Evolutionary conservation across 2,888 invertebrate genomes (phyloP).

Genomic region (Selenia dentaria): DNA sequence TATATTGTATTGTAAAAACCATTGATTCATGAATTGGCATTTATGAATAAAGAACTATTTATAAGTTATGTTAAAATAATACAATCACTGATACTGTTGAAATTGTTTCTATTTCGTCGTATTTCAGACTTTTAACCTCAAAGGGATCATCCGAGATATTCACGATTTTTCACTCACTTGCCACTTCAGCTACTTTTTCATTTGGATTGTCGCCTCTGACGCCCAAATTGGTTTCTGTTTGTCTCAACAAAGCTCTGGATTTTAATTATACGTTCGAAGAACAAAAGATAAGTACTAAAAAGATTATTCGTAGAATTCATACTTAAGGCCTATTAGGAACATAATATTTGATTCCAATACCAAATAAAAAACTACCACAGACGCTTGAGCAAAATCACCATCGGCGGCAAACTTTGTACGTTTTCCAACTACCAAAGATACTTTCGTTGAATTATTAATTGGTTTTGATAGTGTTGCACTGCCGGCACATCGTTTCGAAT

Average conservation of each 20-base stretch:
- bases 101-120: slow-evolving; percentile 10
- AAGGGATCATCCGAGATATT: slow-evolving; percentile 36
- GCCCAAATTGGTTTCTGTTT: slow-evolving; percentile 26
- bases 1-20: too few relatives aligned
- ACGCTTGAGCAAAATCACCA: slow-evolving; percentile 34
- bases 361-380: slow-evolving; percentile 33
- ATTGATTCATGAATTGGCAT: too few relatives aligned
- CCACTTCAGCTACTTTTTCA: slow-evolving; percentile 33
- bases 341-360: slow-evolving; percentile 21
- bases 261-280: slow-evolving; percentile 22
- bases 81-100: slow-evolving; percentile 6
- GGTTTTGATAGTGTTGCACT: slow-evolving; percentile 55
- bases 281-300: slow-evolving; percentile 6
- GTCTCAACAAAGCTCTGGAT: slow-evolving; percentile 19
- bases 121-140: slow-evolving; percentile 29
- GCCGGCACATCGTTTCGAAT: slow-evolving; percentile 61
- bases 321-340: slow-evolving; percentile 5
- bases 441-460: slow-evolving; percentile 36
- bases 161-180: slow-evolving; percentile 34
- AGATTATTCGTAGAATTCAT: slow-evolving; percentile 21
- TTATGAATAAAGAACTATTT: too few relatives aligned
- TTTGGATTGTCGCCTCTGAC: slow-evolving; percentile 25
- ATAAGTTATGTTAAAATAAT: neutral
- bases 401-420: slow-evolving; percentile 35
- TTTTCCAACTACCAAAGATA: slow-evolving; percentile 19